phyloP scores from a whole-genome alignment of 2,797 vertebrate species.

The Netta rufina region DNA sequence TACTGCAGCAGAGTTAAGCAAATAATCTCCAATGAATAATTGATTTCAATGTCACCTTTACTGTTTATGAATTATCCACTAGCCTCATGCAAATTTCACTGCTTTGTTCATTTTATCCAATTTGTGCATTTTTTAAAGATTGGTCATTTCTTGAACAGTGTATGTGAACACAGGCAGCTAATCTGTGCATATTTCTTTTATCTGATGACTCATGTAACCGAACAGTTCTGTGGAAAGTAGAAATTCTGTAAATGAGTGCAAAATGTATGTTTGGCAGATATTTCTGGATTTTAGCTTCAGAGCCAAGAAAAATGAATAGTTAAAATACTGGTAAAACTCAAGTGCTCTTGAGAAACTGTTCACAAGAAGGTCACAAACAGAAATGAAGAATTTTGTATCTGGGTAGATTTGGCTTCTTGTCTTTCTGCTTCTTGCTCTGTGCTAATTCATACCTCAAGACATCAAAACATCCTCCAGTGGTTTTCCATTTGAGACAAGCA shows the following conservation, averaged over 20 bases:
- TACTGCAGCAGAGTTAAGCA: conserved; percentile 30
- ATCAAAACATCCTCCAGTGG: background rate
- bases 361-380: background rate
- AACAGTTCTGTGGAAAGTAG: background rate
- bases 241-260: background rate
- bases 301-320: background rate
- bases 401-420: background rate
- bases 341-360: background rate
- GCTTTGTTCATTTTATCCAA: background rate
- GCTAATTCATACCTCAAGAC: background rate
- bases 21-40: conserved; percentile 62
- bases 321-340: background rate
- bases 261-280: background rate
- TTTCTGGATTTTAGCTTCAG: background rate
- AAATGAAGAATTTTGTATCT: background rate
- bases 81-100: background rate
- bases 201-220: background rate
- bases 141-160: background rate
- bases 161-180: background rate
- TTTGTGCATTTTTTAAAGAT: background rate
- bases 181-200: background rate
- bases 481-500: background rate
- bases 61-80: conserved; percentile 28
- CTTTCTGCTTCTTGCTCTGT: background rate
- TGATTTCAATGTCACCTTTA: conserved; percentile 63